A percentile compares a stretch with the other conserved stretches of the same genome.
These are phyloP conservation scores for Liolophura sinensis DNA, from an alignment of 1,140 invertebrate species.

Conservation along the genomic window DNA sequence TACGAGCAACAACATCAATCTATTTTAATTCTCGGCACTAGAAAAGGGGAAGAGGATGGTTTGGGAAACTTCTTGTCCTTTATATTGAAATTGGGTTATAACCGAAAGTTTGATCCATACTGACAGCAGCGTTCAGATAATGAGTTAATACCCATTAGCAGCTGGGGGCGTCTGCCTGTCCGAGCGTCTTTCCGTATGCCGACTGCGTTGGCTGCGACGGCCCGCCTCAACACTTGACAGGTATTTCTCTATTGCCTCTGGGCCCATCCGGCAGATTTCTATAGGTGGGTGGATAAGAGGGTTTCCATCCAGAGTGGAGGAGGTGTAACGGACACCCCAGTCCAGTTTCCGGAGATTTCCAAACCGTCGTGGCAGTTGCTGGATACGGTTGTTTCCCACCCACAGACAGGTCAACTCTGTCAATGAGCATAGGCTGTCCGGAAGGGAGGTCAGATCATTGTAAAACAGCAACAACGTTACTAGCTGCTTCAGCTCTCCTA, in stretches of 20 bases:
- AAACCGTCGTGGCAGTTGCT: constrained; percentile 48
- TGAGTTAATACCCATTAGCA: no score
- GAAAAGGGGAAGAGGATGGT: no score
- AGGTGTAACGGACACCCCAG: constrained; percentile 51
- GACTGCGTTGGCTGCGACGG: no score
- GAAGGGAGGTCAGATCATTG: constrained; percentile 50
- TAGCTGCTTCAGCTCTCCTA: constrained; percentile 48
- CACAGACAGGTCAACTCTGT: constrained; percentile 50
- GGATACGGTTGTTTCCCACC: constrained; percentile 55
- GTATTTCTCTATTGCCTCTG: constrained; percentile 37
- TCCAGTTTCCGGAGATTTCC: constrained; percentile 50
- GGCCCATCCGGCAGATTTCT: constrained; percentile 53
- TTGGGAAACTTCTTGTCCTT: no score
- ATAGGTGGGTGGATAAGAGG: constrained; percentile 52
- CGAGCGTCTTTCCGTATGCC: no score
- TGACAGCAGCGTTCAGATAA: no score
- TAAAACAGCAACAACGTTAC: constrained; percentile 50
- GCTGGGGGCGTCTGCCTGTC: no score
- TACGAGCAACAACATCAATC: no score
- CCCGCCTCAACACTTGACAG: no score
- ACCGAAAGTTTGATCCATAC: no score
- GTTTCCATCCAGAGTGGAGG: constrained; percentile 53
- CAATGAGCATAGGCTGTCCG: constrained; percentile 50
- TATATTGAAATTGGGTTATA: no score
- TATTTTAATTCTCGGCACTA: no score